A percentile compares a stretch with the other conserved stretches of the same genome.
These are phyloP conservation scores for Halcyon smyrnensis DNA, from an alignment of 2,797 vertebrate species.

Conservation along the genomic window DNA sequence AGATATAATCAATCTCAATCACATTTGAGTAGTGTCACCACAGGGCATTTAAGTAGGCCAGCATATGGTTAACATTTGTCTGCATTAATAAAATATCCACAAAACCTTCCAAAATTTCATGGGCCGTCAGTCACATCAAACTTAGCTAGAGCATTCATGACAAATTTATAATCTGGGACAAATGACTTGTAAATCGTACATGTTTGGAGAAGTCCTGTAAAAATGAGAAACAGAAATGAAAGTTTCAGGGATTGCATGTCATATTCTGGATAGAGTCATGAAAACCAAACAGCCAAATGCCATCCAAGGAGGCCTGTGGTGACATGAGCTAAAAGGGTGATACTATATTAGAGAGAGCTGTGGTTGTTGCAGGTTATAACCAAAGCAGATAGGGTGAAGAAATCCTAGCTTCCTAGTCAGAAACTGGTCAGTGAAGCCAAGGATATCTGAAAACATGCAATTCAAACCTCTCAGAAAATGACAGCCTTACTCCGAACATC, in stretches of 20 bases:
- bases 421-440: neutral
- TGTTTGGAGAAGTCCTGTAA: neutral
- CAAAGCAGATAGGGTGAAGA: neutral
- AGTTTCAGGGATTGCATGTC: neutral
- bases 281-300: neutral
- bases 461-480: neutral
- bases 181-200: slow-evolving; percentile 11
- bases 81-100: slow-evolving; percentile 39
- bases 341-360: neutral
- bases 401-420: neutral
- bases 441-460: neutral
- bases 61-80: slow-evolving; percentile 51
- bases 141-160: neutral
- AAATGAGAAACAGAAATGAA: slow-evolving; percentile 22
- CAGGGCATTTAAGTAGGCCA: slow-evolving; percentile 14
- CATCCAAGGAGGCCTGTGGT: neutral
- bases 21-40: neutral
- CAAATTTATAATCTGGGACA: slow-evolving; percentile 14
- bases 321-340: neutral
- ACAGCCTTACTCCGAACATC: neutral
- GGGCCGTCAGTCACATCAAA: neutral
- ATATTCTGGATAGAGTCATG: neutral
- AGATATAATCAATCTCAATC: slow-evolving; percentile 43
- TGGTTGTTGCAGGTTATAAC: neutral
- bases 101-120: slow-evolving; percentile 45